Base-by-base conservation (phyloP, 2,888 invertebrate species). In the Tetragonula carbonaria region DNA sequence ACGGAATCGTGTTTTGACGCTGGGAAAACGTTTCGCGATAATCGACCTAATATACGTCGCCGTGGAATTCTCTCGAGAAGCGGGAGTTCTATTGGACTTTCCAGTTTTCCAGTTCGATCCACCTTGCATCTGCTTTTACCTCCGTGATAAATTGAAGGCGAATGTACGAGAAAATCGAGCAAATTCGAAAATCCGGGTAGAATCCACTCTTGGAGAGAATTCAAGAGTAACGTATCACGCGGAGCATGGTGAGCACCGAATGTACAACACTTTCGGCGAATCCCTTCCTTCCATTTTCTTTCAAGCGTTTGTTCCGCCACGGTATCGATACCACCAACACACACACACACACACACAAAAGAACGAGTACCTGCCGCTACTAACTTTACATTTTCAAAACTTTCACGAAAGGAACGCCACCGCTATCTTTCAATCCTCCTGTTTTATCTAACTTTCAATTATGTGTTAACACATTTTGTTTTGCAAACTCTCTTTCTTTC, bases 181-280 rank as follows among this genome's bases (percentile, higher is more conserved):
- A 50, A 74, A 57, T 74, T 82, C 74, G 74, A 70, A 57, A 74
- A 65, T 82, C 74, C 74, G 11, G 33, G 53, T 45, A 18, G 21
- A 59, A 71, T 78, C 55, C 53, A 71, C 65, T 57, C 23, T 55
- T 14, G 74, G 51, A 74, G 53, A 28, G 63, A 68, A 82, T 65
- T 82, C 82, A 57, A 65, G 51, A 38, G 50, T 67, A 67, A 63
- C 81, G 50, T 81, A 68, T 63, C 63, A n/a, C 57, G 33, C 55
- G 45, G 62, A 67, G 53, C 28, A 18, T 38, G 33, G 45, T 53
- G 53, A 77, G 77, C 66, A 50, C 23, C 33, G 73, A 66, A 14
- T 16, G 23, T 23, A 21, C 59, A 57, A 38, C 23, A 4, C 23
- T 21, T 14, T 21, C 21, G 13, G 8, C 14, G 33, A 23, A 45